Percentiles rank a stretch among this genome's conserved stretches.
These are phyloP conservation scores for Aradus depressus DNA, from an alignment of 2,888 invertebrate species.

Conservation along the genomic window DNA sequence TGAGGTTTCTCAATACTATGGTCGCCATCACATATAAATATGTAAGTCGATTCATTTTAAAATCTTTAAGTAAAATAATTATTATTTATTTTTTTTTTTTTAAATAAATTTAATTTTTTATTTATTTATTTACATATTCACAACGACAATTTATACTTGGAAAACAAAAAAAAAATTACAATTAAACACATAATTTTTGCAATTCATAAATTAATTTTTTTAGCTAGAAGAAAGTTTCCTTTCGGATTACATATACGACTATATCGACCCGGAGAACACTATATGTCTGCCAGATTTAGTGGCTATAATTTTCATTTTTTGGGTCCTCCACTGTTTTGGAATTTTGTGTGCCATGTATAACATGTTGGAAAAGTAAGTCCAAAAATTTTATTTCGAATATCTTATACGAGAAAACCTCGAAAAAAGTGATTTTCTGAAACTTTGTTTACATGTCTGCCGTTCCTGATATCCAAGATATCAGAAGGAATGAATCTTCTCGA, in stretches of 20 bases:
- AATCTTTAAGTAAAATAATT: not conserved
- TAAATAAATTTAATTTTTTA: not conserved
- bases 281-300: slow-evolving; percentile 9
- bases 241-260: slow-evolving; percentile 6
- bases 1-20: slow-evolving; percentile 6
- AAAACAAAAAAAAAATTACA: not conserved
- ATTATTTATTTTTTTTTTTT: not conserved
- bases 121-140: not conserved
- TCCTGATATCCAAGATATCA: too few relatives aligned
- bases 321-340: slow-evolving; percentile 1
- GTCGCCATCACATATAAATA: slow-evolving; percentile 1
- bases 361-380: not conserved
- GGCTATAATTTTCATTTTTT: slow-evolving; percentile 2
- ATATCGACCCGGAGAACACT: slow-evolving; percentile 7
- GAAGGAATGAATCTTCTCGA: too few relatives aligned
- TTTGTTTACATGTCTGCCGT: too few relatives aligned
- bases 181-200: not conserved
- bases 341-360: not conserved
- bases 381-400: too few relatives aligned
- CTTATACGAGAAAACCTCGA: too few relatives aligned
- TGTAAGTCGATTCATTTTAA: slow-evolving; percentile 1
- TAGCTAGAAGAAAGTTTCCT: slow-evolving; percentile 13
- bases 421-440: too few relatives aligned
- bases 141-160: not conserved
- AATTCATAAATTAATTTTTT: not conserved